Evolutionary conservation across 2,797 vertebrate species (phyloP), one percentile per base, ranked within the genome.

Genomic region (Columba guinea): DNA sequence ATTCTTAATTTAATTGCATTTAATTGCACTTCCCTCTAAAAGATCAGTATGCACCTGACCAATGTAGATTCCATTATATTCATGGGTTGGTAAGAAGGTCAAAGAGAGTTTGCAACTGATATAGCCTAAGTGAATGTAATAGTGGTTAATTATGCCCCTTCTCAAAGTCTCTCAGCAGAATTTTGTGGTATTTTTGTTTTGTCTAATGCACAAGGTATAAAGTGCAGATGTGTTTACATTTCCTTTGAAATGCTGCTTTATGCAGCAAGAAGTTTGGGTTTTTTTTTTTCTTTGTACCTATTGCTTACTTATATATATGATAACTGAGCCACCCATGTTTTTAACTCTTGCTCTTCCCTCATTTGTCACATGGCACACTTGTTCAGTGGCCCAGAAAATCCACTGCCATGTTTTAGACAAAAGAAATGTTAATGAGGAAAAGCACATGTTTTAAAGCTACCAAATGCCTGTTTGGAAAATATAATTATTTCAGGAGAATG

Each of bases 151-250:
- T 93, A 75, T 37, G 30, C 4, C 22, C 23, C 27, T 76, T 94
- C 81, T 51, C 55, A 63, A 32, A 75, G 17, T 39, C n/a, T 85
- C 30, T 82, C 35, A 55, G 59, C 35, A 90, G 76, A 94, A 86
- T 88, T 90, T 91, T 84, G 46, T 76, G 49, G n/a, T 82, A 19
- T 89, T 94, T 84, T 93, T 86, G 60, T 93, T 94, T 88, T 84
- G 79, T 87, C 48, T 96, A 93, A 84, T 86, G 63, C 19, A 52
- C 22, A 44, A 78, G 8, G 27, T 74, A 78, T 83, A 93, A 94
- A 91, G 64, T 62, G 65, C 20, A 13, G 2, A 58, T 65, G 55
- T 87, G 55, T 81, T 84, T 96, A 78, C 8, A 7, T 81, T 92
- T 91, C 20, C 30, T 74, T 95, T 94, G n/a, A 78, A 88, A 48